Evolutionary conservation across 2,113 vertebrate genomes (phyloP).

Genomic region (Heloderma charlesbogerti): DNA sequence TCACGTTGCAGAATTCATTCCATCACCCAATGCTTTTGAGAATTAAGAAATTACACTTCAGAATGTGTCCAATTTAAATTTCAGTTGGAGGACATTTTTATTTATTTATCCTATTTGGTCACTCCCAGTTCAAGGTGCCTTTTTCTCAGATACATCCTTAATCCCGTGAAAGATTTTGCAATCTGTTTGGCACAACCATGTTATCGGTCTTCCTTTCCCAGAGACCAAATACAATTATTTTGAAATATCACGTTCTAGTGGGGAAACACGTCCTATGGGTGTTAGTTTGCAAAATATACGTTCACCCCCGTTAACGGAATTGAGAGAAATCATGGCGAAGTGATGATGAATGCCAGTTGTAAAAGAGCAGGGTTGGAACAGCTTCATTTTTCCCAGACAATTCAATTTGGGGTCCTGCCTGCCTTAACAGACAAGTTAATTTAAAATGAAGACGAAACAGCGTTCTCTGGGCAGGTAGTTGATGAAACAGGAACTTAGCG

Average conservation of each 20-base stretch:
- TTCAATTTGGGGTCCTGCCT: constrained; percentile 57
- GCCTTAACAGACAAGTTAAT: constrained; percentile 37
- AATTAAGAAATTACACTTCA: not conserved
- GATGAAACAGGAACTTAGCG: constrained; percentile 36
- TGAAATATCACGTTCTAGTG: constrained; percentile 20
- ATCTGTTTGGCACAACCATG: constrained; percentile 16
- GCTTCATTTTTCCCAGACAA: constrained; percentile 58
- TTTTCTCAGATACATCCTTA: constrained; percentile 47
- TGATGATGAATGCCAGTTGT: constrained; percentile 61
- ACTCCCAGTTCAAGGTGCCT: not conserved
- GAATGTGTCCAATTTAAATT: not conserved
- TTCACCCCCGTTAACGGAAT: constrained; percentile 51
- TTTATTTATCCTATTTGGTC: not conserved
- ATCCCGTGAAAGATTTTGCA: constrained; percentile 13
- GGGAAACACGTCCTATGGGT: constrained; percentile 30
- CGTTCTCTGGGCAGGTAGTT: constrained; percentile 42
- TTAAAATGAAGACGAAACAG: constrained; percentile 26
- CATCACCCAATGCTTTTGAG: not conserved
- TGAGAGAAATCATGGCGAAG: constrained; percentile 44
- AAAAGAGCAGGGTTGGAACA: constrained; percentile 46
- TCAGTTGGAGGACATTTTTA: not conserved
- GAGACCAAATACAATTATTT: constrained; percentile 45
- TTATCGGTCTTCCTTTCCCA: constrained; percentile 29
- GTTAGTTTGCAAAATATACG: constrained; percentile 45
- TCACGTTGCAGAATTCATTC: not conserved